phyloP scores from a whole-genome alignment of 2,888 invertebrate genomes.

The Eupithecia subfuscata region DNA sequence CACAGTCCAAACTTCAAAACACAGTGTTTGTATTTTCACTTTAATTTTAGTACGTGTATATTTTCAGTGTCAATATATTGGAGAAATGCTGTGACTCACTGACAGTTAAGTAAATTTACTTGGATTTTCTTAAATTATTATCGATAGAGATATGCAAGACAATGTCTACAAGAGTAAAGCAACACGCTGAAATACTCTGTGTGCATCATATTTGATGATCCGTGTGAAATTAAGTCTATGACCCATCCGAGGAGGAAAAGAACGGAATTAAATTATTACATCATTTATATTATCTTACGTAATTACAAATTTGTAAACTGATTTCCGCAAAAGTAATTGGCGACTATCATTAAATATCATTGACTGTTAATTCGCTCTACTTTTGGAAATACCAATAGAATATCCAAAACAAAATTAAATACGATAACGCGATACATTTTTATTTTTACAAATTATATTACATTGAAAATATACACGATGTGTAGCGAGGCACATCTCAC shows the following conservation, averaged over 20 bases:
- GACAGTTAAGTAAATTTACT: not conserved
- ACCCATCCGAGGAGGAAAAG: not conserved
- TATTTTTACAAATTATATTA: slow-evolving; percentile 4
- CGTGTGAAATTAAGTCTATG: not conserved
- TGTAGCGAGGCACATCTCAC: slow-evolving; percentile 73
- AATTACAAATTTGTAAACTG: not conserved
- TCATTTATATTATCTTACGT: not conserved
- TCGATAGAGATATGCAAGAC: not conserved
- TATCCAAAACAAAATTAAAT: not conserved
- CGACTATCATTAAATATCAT: not conserved
- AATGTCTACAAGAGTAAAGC: not conserved
- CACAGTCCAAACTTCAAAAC: slow-evolving; percentile 68
- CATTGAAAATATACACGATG: slow-evolving; percentile 72
- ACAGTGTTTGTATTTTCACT: slow-evolving; percentile 71
- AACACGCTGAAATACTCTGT: not conserved
- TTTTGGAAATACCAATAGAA: not conserved
- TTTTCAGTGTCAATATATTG: slow-evolving; percentile 63
- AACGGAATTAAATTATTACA: not conserved
- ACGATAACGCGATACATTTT: not conserved
- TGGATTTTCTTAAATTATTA: not conserved
- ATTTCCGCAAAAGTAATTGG: not conserved
- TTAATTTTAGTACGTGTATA: slow-evolving; percentile 65
- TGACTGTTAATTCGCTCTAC: not conserved
- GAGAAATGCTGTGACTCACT: not conserved
- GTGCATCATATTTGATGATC: not conserved